These are phyloP conservation scores for Cydia splendana DNA, from an alignment of 1,140 invertebrate genomes.

Conservation along the genomic window DNA sequence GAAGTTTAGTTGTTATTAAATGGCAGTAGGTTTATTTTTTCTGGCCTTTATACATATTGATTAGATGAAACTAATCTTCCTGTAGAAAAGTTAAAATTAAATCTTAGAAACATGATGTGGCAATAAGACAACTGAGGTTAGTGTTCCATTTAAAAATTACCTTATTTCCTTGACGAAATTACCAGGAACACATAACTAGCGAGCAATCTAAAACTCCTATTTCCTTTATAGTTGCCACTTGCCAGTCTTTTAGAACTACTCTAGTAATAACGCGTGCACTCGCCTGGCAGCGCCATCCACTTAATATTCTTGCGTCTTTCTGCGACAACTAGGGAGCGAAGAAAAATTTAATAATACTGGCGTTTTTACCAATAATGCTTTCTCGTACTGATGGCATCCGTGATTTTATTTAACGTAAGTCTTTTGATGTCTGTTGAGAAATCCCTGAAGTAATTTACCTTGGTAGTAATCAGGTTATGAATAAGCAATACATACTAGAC, in stretches of 20 bases:
- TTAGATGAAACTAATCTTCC: too few species aligned
- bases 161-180: background rate
- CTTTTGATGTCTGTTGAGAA: background rate
- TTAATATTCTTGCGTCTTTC: constrained; percentile 35
- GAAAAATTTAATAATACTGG: constrained; percentile 35
- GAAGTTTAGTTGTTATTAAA: too few species aligned
- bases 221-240: background rate
- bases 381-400: background rate
- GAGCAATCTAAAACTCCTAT: background rate
- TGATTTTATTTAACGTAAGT: background rate
- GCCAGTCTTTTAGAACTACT: background rate
- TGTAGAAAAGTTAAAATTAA: too few species aligned
- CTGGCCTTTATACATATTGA: too few species aligned
- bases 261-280: background rate
- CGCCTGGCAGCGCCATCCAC: background rate
- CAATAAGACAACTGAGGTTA: too few species aligned
- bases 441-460: constrained; percentile 4
- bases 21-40: too few species aligned
- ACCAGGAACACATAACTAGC: constrained; percentile 1
- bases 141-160: too few species aligned
- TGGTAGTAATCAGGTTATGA: background rate
- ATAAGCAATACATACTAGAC: background rate
- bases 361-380: background rate
- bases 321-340: background rate
- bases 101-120: too few species aligned